Base-by-base conservation (phyloP, 1,140 invertebrate genomes). In the Calephelis nemesis region DNA sequence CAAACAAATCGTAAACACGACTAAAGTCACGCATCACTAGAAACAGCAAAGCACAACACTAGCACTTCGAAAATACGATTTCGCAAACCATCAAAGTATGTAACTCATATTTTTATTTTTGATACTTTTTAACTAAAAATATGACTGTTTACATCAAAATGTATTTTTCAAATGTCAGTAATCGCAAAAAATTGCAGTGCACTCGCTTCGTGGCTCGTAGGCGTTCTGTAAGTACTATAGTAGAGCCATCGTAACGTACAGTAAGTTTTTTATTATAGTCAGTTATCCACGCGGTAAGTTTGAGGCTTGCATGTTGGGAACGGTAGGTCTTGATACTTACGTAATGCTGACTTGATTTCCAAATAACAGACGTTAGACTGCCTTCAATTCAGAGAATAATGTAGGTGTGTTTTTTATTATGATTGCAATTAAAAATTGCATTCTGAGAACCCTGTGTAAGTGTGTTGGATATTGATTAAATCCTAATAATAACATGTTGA, bases 251-350 rank as follows among this genome's bases (percentile, higher is more conserved):
- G 87, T 88, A 88, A 85, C 89, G 88, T 85, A 89, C 83, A 81
- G 82, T 83, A 88, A 87, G 77, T 91, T 91, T 91, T 91, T 91
- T 91, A 91, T 88, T 91, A 89, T 90, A 87, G 76, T 79, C 84
- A 72, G 78, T 85, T 88, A 87, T 82, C 81, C 83, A 73, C 79
- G 83, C 82, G 81, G 83, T 88, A 85, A 87, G 83, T 87, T 87
- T 82, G 82, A 88, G 78, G 71, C 77, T 83, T 71, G 78, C 69
- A 73, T 76, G 74, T 71, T 74, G 48, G 63, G 69, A 70, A 66
- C 13, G 73, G 83, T 68, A 69, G 62, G 72, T 82, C 83, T 88
- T 89, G 87, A 81, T 87, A 73, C 86, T 71, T 62, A 74, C 70
- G 68, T 77, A 68, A 63, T 64, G 70, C 66, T 71, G 70, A 62